Percentiles rank a stretch among this genome's conserved stretches.
phyloP scores from a whole-genome alignment of 2,113 vertebrate genomes.

The Grantiella picta region DNA sequence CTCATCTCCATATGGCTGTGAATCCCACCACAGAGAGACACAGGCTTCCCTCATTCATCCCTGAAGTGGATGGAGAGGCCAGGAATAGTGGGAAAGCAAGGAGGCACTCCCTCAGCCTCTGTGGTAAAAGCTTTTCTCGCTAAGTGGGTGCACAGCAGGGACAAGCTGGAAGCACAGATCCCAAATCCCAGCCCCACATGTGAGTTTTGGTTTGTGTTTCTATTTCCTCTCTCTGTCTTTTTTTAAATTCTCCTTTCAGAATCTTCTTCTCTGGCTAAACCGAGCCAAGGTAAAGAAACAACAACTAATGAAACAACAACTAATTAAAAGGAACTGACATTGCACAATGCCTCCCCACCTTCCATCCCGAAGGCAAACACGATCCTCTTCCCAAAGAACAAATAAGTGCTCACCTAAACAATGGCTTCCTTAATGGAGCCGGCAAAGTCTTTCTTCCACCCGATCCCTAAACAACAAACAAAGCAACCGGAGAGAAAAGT shows the following conservation, averaged over 20 bases:
- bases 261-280: background rate
- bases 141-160: background rate
- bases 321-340: background rate
- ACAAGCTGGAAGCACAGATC: background rate
- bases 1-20: background rate
- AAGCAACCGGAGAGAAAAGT: background rate
- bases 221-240: background rate
- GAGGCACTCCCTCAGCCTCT: background rate
- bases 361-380: background rate
- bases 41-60: background rate
- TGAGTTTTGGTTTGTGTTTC: background rate
- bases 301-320: background rate
- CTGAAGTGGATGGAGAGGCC: background rate
- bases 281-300: constrained; percentile 3
- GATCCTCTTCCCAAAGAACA: background rate
- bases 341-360: background rate
- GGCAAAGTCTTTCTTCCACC: background rate
- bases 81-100: background rate
- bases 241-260: background rate
- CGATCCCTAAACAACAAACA: background rate
- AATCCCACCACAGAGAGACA: background rate
- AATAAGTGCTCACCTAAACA: constrained; percentile 28
- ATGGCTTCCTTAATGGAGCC: background rate
- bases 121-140: background rate
- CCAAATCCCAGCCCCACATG: background rate